These are phyloP conservation scores for Rhodeus uyekii DNA, from an alignment of 2,797 vertebrate species.

Conservation along the genomic window DNA sequence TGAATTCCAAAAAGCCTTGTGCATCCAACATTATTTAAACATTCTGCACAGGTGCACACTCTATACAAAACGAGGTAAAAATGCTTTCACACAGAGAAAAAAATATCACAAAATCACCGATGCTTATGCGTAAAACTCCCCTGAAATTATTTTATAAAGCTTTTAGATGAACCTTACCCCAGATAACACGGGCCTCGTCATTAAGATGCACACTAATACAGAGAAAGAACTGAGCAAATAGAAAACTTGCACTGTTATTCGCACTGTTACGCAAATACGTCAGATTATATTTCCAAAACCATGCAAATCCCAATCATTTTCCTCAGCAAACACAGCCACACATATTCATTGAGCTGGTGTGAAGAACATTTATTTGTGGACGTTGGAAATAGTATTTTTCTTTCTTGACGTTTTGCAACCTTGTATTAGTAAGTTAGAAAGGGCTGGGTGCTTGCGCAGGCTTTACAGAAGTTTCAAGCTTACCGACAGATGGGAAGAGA, in stretches of 20 bases:
- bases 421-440: background rate
- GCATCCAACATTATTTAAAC: background rate
- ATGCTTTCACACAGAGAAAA: conserved; percentile 16
- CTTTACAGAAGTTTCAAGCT: conserved; percentile 12
- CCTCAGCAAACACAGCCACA: background rate
- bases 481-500: conserved; percentile 38
- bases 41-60: background rate
- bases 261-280: background rate
- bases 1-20: background rate
- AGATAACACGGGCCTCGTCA: background rate
- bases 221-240: background rate
- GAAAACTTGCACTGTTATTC: background rate
- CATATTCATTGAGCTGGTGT: background rate
- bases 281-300: background rate
- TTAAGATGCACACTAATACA: background rate
- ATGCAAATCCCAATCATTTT: conserved; percentile 10
- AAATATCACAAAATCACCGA: conserved; percentile 3
- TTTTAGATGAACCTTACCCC: background rate
- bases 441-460: background rate
- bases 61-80: background rate
- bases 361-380: background rate
- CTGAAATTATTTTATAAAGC: conserved; percentile 20
- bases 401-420: background rate
- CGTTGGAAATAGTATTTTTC: background rate
- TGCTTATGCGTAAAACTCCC: background rate